Conservation (phyloP, 2,797 vertebrate species). For the Thalassophryne amazonica region DNA sequence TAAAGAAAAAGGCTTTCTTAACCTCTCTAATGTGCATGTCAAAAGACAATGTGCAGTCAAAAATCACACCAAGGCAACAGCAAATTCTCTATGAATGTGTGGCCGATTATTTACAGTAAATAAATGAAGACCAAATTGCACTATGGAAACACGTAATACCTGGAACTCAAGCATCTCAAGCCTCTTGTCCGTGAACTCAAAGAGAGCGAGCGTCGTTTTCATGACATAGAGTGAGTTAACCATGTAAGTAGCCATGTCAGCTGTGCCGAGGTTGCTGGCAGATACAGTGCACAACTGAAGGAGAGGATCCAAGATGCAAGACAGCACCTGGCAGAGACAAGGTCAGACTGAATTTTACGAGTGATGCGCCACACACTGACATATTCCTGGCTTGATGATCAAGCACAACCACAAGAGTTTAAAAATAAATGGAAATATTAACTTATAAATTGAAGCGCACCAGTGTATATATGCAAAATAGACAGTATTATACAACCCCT, state of each 20-base stretch:
- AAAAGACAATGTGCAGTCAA: no score
- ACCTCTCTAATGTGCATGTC: no score
- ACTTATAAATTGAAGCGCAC: no score
- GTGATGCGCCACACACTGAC: background rate
- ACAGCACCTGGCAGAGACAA: constrained; percentile 83
- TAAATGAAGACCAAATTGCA: no score
- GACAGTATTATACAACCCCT: no score
- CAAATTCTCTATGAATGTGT: background rate
- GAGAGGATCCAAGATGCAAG: constrained; percentile 94
- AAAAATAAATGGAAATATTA: no score
- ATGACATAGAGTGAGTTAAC: constrained; percentile 98
- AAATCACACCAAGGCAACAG: no score
- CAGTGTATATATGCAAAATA: no score
- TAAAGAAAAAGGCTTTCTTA: no score
- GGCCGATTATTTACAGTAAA: background rate
- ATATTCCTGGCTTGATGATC: background rate
- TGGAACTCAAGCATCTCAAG: constrained; percentile 99
- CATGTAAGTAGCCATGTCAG: constrained; percentile 99
- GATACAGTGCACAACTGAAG: constrained; percentile 95
- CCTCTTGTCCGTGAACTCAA: constrained; percentile 97
- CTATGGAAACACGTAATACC: constrained; percentile 71
- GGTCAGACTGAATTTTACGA: background rate
- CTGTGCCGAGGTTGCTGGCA: constrained; percentile 94
- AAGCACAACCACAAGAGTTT: no score
- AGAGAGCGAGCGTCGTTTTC: constrained; percentile 94